Evolutionary conservation across 2,888 invertebrate genomes (phyloP).

Genomic region (Oscheius myriophilus): DNA sequence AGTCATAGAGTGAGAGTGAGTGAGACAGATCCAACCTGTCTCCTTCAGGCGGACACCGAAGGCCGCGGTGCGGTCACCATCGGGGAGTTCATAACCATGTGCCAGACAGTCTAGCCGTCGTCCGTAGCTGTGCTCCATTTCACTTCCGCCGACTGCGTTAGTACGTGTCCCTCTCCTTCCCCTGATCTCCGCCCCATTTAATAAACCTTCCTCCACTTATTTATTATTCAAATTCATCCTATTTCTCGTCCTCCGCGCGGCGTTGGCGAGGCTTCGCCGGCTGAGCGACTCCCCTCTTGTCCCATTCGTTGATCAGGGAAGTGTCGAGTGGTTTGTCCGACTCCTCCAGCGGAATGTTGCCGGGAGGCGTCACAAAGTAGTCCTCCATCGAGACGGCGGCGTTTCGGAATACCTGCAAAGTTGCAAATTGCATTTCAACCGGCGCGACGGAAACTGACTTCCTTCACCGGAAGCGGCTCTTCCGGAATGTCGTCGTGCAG

Average conservation of each 20-base stretch:
- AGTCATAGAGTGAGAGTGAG: background rate
- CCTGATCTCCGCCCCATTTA: too few species aligned
- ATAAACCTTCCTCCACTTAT: too few species aligned
- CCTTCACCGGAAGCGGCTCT: constrained; percentile 38
- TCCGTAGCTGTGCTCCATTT: too few species aligned
- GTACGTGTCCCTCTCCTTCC: too few species aligned
- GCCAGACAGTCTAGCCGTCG: constrained; percentile 48
- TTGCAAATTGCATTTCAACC: background rate
- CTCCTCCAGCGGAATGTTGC: constrained; percentile 52
- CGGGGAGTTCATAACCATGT: constrained; percentile 59
- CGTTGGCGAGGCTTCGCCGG: constrained; percentile 12
- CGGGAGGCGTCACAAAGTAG: constrained; percentile 57
- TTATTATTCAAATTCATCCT: background rate
- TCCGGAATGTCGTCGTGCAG: constrained; percentile 46
- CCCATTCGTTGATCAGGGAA: constrained; percentile 52
- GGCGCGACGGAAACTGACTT: constrained; percentile 18
- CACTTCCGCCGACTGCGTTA: too few species aligned
- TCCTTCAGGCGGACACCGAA: constrained; percentile 40
- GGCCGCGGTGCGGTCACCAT: constrained; percentile 51
- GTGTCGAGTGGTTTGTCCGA: constrained; percentile 38
- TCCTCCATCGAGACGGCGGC: constrained; percentile 43
- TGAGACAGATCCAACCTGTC: background rate
- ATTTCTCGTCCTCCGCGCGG: background rate
- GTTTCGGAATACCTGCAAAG: constrained; percentile 39
- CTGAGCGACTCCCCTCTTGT: constrained; percentile 34